phyloP scores from a whole-genome alignment of 2,113 vertebrate genomes.

The Ophiodon elongatus region DNA sequence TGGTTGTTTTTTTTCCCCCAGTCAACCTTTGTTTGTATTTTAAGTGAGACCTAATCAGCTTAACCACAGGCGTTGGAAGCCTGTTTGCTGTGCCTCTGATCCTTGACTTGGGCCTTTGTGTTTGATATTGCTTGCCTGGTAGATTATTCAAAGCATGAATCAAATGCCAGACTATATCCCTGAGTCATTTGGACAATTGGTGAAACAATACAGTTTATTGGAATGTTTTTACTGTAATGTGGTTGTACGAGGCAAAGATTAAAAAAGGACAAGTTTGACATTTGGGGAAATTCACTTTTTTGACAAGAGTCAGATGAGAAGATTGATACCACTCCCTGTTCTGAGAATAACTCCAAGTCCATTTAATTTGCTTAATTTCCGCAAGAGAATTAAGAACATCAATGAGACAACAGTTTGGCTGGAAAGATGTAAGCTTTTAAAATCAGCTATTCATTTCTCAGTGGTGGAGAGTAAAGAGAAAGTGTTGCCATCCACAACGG shows the following conservation, averaged over 20 bases:
- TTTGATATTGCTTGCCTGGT: background rate
- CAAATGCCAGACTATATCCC: background rate
- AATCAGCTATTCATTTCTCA: background rate
- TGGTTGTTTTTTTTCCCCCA: background rate
- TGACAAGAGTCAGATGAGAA: background rate
- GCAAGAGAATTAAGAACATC: background rate
- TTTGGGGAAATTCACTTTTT: background rate
- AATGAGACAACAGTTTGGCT: background rate
- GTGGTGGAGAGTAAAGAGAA: rapidly evolving
- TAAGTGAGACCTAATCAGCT: slow-evolving; percentile 35
- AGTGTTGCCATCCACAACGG: background rate
- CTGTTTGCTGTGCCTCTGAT: slow-evolving; percentile 1
- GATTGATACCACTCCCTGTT: background rate
- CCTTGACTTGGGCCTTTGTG: slow-evolving; percentile 3
- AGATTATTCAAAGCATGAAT: slow-evolving; percentile 4
- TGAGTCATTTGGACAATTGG: background rate
- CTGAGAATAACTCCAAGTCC: background rate
- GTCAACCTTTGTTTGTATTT: slow-evolving; percentile 5
- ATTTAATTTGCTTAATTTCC: background rate
- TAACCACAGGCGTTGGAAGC: slow-evolving; percentile 18
- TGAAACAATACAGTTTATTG: background rate
- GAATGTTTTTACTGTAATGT: background rate
- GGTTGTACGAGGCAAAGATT: background rate
- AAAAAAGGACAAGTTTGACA: background rate
- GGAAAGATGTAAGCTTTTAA: background rate